Percentiles rank a stretch among this genome's conserved stretches.
Conservation (phyloP, 2,113 vertebrate genomes). For the Bagarius yarrelli region DNA sequence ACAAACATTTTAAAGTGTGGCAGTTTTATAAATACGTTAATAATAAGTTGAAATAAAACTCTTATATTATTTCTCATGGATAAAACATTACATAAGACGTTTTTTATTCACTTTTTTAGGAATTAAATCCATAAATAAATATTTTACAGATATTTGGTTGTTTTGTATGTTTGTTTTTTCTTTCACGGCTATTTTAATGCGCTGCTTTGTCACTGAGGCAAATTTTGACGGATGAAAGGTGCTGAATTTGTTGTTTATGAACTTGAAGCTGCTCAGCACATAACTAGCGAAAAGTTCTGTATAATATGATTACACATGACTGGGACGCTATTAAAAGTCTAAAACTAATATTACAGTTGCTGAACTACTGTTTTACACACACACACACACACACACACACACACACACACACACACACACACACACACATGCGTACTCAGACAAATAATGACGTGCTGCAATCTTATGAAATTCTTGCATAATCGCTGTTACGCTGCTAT, state of each 20-base stretch:
- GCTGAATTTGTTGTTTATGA: constrained; percentile 3
- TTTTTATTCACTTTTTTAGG: background rate
- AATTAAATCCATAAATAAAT: background rate
- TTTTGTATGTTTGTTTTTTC: background rate
- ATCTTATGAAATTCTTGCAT: constrained; percentile 38
- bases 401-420: constrained; percentile 21
- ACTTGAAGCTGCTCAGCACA: background rate
- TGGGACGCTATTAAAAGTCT: constrained; percentile 26
- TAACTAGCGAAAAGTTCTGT: constrained; percentile 14
- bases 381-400: constrained; percentile 8
- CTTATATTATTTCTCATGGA: background rate
- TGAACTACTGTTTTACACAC: constrained; percentile 29
- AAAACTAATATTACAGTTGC: constrained; percentile 23
- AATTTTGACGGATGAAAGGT: constrained; percentile 17
- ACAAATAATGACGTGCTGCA: constrained; percentile 40
- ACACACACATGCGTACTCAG: background rate
- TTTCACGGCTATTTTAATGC: background rate
- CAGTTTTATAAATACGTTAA: background rate
- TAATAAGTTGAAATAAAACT: background rate
- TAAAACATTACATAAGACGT: background rate
- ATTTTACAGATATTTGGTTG: background rate
- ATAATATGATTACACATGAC: constrained; percentile 2
- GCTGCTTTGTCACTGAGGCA: constrained; percentile 1
- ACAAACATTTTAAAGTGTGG: too few relatives aligned
- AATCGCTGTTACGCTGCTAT: constrained; percentile 13